Evolutionary conservation across 2,113 vertebrate genomes (phyloP), one percentile per base, ranked within the genome.

Genomic region (Indicator maculatus): DNA sequence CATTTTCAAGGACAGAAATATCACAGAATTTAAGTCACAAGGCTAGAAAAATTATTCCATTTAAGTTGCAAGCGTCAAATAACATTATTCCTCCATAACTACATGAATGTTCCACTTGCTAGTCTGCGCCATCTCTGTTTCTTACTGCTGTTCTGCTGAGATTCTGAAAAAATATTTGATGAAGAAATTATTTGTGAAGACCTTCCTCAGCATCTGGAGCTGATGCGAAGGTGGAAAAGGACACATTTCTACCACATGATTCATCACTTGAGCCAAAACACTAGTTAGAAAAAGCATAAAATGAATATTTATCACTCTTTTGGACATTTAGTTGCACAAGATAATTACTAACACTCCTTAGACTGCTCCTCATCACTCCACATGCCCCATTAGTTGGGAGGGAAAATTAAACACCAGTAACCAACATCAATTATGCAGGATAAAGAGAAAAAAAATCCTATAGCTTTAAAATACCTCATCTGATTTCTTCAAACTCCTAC

Each of bases 1-100:
- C 19, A 39, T 55, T 80, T 60, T 33, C 67, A 82, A 93, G 53
- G 75, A 75, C 59, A 88, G 16, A 90, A 89, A 91, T 76, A 53
- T 77, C 65, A 90, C 41, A 59, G 88, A 83, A 92, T 83, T 61
- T 55, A 73, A 70, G 39, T 58, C 39, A 73, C 5, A 5, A 88
- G 52, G 69, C 63, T 80, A 63, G 69, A 77, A 77, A 83, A 91
- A 58, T 28, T 6, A 72, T 76, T 73, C 41, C 6, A 27, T 66
- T 90, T 59, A 70, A 66, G n/a, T 47, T 66, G 14, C 31, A 90
- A 70, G 31, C 16, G 20, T 81, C 76, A 88, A 80, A 80, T 23
- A 82, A 27, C 18, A 50, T 74, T 59, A 90, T 21, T 86, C 28
- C 61, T 88, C 60, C 47, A 56, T 31, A 90, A 66, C 17, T 39